phyloP scores from a whole-genome alignment of 2,113 vertebrate species.

The Elachura formosa region DNA sequence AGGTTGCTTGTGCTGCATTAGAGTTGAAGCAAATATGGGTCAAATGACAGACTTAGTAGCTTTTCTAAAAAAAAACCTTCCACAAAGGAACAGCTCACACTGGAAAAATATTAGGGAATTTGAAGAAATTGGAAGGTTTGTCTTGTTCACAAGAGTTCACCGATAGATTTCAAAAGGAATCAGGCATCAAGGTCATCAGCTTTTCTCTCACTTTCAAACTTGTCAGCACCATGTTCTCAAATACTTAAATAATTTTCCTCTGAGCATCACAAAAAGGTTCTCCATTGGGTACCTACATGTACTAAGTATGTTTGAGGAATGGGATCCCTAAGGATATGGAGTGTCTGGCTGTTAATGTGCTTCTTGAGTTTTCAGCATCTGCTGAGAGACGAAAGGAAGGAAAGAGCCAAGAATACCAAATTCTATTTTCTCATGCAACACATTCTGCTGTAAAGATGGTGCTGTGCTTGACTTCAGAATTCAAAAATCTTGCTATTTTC shows the following conservation, averaged over 20 bases:
- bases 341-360: neutral
- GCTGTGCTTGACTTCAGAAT: neutral
- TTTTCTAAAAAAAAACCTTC: neutral
- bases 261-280: neutral
- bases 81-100: neutral
- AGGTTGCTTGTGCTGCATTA: neutral
- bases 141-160: neutral
- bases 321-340: neutral
- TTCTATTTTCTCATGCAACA: neutral
- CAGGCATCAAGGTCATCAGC: neutral
- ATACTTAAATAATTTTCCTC: neutral
- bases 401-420: neutral
- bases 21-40: neutral
- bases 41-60: neutral
- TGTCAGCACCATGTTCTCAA: neutral
- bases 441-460: neutral
- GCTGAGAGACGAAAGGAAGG: neutral
- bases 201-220: neutral
- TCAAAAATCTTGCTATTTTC: neutral
- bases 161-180: neutral
- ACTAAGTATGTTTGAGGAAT: neutral
- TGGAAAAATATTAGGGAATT: neutral
- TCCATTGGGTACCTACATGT: neutral
- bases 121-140: neutral
- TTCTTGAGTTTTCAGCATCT: neutral